phyloP scores from a whole-genome alignment of 2,888 invertebrate species.

The Chesias legatella region DNA sequence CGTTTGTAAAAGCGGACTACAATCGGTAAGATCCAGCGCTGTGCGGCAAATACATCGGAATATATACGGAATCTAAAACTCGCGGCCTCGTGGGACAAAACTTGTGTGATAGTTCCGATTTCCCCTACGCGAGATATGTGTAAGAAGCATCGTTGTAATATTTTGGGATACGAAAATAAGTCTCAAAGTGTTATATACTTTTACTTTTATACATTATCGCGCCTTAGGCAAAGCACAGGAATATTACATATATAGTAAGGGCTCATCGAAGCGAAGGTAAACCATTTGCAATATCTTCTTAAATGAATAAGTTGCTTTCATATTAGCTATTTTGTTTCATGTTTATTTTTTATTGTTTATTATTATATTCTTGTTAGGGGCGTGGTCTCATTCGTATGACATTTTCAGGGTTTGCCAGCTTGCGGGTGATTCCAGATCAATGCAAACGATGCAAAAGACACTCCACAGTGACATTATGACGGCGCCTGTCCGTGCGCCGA shows the following conservation, averaged over 20 bases:
- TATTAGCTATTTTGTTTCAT: neutral
- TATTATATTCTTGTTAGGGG: neutral
- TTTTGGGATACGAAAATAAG: too few species aligned
- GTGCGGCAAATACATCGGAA: neutral
- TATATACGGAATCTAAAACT: too few species aligned
- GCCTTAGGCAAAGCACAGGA: too few species aligned
- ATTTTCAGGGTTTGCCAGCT: conserved; percentile 6
- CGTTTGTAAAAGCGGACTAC: too few species aligned
- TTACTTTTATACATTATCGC: too few species aligned
- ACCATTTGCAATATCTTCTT: neutral
- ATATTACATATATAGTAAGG: neutral
- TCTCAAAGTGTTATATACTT: too few species aligned
- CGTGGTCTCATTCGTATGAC: conserved; percentile 1
- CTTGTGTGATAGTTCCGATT: too few species aligned
- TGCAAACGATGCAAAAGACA: conserved; percentile 1
- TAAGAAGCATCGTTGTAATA: too few species aligned
- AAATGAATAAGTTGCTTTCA: neutral
- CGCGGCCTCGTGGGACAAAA: too few species aligned
- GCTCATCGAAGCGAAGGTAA: conserved; percentile 5
- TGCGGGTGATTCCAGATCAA: neutral
- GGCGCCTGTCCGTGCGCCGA: neutral
- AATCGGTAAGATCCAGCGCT: neutral
- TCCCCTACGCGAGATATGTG: too few species aligned
- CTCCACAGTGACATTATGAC: neutral
- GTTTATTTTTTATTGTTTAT: too few species aligned